A percentile compares a stretch with the other conserved stretches of the same genome.
Evolutionary conservation across 1,140 invertebrate species (phyloP).

Genomic region (Rhynchophorus ferrugineus): DNA sequence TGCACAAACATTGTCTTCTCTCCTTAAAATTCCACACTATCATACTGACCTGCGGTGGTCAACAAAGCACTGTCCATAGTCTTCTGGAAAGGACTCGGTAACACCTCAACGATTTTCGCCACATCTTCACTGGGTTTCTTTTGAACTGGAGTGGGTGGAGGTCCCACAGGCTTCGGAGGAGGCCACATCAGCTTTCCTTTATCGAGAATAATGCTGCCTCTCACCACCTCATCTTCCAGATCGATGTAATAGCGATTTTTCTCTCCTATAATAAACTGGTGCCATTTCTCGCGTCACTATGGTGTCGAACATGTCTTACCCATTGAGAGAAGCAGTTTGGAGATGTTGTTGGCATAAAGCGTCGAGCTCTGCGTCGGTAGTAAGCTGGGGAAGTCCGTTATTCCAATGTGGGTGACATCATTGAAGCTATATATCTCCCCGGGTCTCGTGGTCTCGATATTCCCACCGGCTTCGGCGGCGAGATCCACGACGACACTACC

Average conservation of each 20-base stretch:
- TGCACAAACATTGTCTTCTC: too few species aligned
- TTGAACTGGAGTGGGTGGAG: slow-evolving; percentile 41
- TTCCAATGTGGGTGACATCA: slow-evolving; percentile 78
- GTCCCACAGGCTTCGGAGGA: slow-evolving; percentile 53
- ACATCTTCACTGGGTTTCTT: slow-evolving; percentile 41
- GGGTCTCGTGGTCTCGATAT: slow-evolving; percentile 76
- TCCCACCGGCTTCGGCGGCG: slow-evolving; percentile 83
- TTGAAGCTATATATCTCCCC: slow-evolving; percentile 68
- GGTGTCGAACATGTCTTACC: too few species aligned
- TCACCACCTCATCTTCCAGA: slow-evolving; percentile 77
- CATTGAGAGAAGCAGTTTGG: slow-evolving; percentile 77
- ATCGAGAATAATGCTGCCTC: slow-evolving; percentile 70
- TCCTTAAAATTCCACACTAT: neutral
- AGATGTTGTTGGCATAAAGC: slow-evolving; percentile 85
- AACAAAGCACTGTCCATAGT: slow-evolving; percentile 59
- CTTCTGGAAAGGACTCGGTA: slow-evolving; percentile 47
- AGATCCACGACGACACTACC: slow-evolving; percentile 86
- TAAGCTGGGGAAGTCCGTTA: slow-evolving; percentile 77
- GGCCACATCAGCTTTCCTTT: slow-evolving; percentile 76
- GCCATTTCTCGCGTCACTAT: too few species aligned
- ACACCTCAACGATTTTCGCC: slow-evolving; percentile 34
- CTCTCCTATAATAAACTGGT: slow-evolving; percentile 45
- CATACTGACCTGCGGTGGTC: slow-evolving; percentile 60
- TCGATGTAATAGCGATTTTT: slow-evolving; percentile 75
- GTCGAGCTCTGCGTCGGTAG: slow-evolving; percentile 81